Conservation (phyloP, 1,140 invertebrate genomes). For the Sarcophaga peregrina region DNA sequence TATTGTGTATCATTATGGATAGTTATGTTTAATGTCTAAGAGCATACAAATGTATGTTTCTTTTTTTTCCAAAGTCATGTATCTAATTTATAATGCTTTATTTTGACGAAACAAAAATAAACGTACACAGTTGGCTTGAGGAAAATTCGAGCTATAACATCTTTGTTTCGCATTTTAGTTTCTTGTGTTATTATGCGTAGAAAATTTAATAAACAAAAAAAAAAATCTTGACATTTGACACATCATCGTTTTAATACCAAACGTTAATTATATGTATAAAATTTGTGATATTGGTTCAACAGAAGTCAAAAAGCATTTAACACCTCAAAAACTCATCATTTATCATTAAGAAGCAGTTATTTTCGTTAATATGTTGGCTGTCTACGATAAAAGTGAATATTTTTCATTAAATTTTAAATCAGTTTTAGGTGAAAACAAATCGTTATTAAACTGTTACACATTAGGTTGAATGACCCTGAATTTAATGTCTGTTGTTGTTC, state of each 20-base stretch:
- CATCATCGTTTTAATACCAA: not conserved
- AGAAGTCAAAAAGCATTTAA: constrained; percentile 10
- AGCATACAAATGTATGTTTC: not conserved
- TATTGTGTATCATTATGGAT: not conserved
- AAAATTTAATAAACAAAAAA: not conserved
- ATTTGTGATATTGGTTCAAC: not conserved
- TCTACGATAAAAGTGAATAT: too few relatives aligned
- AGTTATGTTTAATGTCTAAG: not conserved
- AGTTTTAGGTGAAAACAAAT: too few relatives aligned
- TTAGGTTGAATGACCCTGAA: not conserved
- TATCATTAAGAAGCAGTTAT: not conserved
- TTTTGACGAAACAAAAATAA: not conserved
- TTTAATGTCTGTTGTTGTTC: not conserved
- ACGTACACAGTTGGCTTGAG: not conserved
- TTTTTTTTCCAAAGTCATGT: not conserved
- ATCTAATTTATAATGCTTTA: not conserved
- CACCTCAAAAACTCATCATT: not conserved
- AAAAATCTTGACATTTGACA: constrained; percentile 10
- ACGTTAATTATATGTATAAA: too few relatives aligned
- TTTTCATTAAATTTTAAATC: too few relatives aligned
- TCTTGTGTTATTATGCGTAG: not conserved
- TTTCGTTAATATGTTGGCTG: not conserved
- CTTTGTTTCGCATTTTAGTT: too few relatives aligned
- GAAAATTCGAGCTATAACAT: not conserved
- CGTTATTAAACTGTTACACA: too few relatives aligned